phyloP scores from a whole-genome alignment of 92 coral and sea anemone genomes.

The Epizoanthus stellaris region DNA sequence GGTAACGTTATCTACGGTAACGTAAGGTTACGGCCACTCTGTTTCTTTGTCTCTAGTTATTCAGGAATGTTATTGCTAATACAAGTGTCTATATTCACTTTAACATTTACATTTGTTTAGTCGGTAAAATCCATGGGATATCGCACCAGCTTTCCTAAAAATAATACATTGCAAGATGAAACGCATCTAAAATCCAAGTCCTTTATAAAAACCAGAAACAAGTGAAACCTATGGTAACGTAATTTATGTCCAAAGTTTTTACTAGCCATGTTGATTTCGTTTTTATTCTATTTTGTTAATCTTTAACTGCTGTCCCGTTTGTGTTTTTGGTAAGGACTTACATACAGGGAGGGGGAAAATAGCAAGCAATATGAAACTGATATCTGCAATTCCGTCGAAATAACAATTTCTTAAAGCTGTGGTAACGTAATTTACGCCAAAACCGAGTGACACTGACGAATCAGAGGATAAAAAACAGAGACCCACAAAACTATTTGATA shows the following conservation, averaged over 20 bases:
- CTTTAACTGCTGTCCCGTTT: background rate
- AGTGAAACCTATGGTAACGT: background rate
- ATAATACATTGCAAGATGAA: background rate
- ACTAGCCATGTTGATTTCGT: background rate
- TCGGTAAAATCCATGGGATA: too few relatives aligned
- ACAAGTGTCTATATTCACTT: background rate
- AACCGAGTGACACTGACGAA: background rate
- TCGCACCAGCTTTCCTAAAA: too few relatives aligned
- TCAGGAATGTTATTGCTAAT: background rate
- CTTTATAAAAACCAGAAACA: background rate
- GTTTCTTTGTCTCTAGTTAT: constrained; percentile 7
- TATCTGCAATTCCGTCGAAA: background rate
- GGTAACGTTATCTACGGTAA: constrained; percentile 4
- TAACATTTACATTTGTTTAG: too few relatives aligned
- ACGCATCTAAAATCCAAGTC: background rate
- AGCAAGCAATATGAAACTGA: background rate
- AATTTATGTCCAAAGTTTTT: background rate
- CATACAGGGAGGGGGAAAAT: background rate
- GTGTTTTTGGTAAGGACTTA: background rate
- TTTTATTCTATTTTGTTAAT: background rate
- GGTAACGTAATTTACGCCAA: constrained; percentile 35
- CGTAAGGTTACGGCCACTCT: background rate
- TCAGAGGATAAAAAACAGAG: constrained; percentile 3
- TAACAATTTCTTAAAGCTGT: background rate
- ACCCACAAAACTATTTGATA: background rate